Evolutionary conservation across 2,888 invertebrate species (phyloP).

Genomic region (Megamerina dolium): DNA sequence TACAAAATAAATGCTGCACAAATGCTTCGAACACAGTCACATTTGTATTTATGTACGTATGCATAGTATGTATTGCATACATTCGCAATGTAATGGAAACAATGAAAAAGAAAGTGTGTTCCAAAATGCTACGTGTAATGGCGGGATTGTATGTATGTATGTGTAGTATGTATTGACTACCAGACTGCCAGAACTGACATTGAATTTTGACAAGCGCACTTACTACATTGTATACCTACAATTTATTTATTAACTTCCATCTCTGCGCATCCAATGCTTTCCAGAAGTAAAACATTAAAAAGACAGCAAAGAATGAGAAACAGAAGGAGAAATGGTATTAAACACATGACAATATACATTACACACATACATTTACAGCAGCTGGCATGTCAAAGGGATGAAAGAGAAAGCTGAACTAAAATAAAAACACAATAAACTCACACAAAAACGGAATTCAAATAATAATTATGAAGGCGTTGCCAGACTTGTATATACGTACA

Average conservation of each 20-base stretch:
- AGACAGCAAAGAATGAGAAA: too few species aligned
- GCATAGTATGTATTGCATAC: background rate
- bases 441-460: slow-evolving; percentile 36
- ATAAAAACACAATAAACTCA: slow-evolving; percentile 14
- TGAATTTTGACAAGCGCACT: slow-evolving; percentile 35
- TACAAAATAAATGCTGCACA: too few species aligned
- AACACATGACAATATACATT: too few species aligned
- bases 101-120: background rate
- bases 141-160: background rate
- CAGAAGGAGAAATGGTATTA: too few species aligned
- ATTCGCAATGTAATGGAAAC: background rate
- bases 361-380: too few species aligned
- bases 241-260: background rate
- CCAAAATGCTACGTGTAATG: too few species aligned
- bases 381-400: slow-evolving; percentile 26
- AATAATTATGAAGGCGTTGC: slow-evolving; percentile 46
- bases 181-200: slow-evolving; percentile 31
- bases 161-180: background rate
- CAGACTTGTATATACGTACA: slow-evolving; percentile 31
- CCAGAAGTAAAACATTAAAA: too few species aligned
- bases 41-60: too few species aligned
- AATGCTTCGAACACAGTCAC: too few species aligned
- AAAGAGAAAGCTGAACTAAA: slow-evolving; percentile 36
- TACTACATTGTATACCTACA: slow-evolving; percentile 10
- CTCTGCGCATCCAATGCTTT: too few species aligned